Base-by-base conservation (phyloP, 2,113 vertebrate species). In the Xyrauchen texanus region DNA sequence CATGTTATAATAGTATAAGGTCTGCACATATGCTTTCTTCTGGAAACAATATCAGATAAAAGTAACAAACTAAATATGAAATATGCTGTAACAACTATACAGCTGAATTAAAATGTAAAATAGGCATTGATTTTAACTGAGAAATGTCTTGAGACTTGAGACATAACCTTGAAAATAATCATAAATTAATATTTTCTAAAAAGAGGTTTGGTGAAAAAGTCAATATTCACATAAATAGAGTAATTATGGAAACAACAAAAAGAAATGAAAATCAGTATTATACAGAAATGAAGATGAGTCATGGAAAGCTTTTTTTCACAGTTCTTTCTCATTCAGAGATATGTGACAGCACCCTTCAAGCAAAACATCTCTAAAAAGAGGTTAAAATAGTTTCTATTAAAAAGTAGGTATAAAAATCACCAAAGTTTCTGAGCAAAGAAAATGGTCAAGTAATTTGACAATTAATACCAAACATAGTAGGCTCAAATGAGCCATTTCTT, bases 221-320 rank as follows among this genome's bases (percentile, higher is more conserved):
- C 58, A 65, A 83, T 81, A 68, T 68, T 75, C 68, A 84, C 80
- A 90, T 89, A 90, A 89, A 91, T 89, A 91, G 55, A 62, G 77
- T 86, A 72, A 74, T 63, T 63, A 80, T 72, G 88, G 62, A 73
- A 73, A 80, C 86, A 83, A 87, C 21, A 34, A 81, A 78, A 81
- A 78, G 4, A 13, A 13, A 58, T 6, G 81, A 45, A 83, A 87
- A 78, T 86, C 84, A 68, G 21, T 86, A 81, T 61, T 88, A 87
- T 81, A 91, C 86, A 88, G 85, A 79, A 68, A 84, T 86, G 70
- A 90, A 90, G 82, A 85, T 78, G 82, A 82, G 83, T 90, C 81
- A 87, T 82, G 89, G 82, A 79, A 76, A 87, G 86, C 79, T 78
- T 68, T 86, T 85, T 85, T 82, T 82, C 70, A 81, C 83, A 79